A percentile compares a stretch with the other conserved stretches of the same genome.
phyloP scores from a whole-genome alignment of 2,797 vertebrate species.

The Peromyscus eremicus region DNA sequence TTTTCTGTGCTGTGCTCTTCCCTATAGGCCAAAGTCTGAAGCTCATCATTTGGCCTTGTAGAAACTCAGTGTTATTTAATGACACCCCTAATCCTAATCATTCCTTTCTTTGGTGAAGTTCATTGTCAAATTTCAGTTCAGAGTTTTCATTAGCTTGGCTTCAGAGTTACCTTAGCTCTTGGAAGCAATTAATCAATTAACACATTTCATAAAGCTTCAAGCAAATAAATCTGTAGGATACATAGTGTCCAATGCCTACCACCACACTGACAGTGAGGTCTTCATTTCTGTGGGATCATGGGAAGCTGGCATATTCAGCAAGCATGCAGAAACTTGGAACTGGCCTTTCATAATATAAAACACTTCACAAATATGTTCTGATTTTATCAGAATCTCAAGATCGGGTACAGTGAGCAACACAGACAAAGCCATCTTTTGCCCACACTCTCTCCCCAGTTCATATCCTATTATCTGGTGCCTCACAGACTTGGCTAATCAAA shows the following conservation, averaged over 20 bases:
- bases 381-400: constrained; percentile 17
- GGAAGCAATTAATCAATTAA: constrained; percentile 5
- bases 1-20: background rate
- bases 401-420: background rate
- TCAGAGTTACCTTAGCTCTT: background rate
- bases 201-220: constrained; percentile 32
- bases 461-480: background rate
- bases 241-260: background rate
- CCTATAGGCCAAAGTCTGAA: background rate
- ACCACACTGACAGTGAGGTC: background rate
- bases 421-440: background rate
- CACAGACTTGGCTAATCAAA: background rate
- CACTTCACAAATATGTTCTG: constrained; percentile 39
- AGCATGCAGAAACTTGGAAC: background rate
- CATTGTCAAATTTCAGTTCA: background rate
- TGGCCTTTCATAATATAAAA: constrained; percentile 4
- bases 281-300: background rate
- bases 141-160: constrained; percentile 44
- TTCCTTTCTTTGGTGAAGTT: background rate
- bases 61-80: background rate
- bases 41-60: background rate
- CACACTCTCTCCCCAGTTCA: background rate
- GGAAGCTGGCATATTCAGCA: background rate
- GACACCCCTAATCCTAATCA: background rate
- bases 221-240: constrained; percentile 42